A percentile compares a stretch with the other conserved stretches of the same genome.
Conservation (phyloP, 1,140 invertebrate genomes). For the Formica selysi region DNA sequence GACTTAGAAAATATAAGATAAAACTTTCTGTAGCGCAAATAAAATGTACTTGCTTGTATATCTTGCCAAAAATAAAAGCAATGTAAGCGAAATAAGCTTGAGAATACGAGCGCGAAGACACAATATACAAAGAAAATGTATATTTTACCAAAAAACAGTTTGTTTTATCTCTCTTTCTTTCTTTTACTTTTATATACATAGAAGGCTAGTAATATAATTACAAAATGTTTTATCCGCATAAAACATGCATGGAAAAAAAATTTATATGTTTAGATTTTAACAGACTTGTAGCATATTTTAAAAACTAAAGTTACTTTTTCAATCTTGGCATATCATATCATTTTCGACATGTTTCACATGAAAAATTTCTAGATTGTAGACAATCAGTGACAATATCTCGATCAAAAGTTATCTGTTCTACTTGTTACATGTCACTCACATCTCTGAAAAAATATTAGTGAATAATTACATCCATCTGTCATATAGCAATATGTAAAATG, state of each 20-base stretch:
- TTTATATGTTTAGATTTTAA: background rate
- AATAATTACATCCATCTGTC: slow-evolving; percentile 9
- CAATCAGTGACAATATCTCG: background rate
- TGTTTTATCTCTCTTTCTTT: background rate
- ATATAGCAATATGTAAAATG: slow-evolving; percentile 14
- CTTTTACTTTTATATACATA: background rate
- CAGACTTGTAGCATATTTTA: no score
- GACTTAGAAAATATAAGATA: slow-evolving; percentile 14
- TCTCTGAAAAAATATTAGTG: slow-evolving; percentile 5
- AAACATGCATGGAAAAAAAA: background rate
- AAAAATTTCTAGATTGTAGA: slow-evolving; percentile 19
- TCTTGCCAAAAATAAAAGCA: slow-evolving; percentile 3
- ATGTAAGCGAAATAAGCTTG: slow-evolving; percentile 3
- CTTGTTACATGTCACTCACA: slow-evolving; percentile 16
- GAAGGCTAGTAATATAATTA: background rate
- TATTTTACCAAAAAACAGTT: background rate
- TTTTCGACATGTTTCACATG: background rate
- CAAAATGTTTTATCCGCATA: background rate
- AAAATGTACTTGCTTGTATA: background rate
- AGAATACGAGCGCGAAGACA: background rate
- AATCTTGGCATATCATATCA: background rate
- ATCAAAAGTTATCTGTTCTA: slow-evolving; percentile 9
- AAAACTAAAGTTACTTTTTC: background rate
- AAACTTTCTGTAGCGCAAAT: background rate
- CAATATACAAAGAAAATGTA: background rate